A percentile compares a stretch with the other conserved stretches of the same genome.
Conservation (phyloP, 1,140 invertebrate genomes). For the Hirudo medicinalis region DNA sequence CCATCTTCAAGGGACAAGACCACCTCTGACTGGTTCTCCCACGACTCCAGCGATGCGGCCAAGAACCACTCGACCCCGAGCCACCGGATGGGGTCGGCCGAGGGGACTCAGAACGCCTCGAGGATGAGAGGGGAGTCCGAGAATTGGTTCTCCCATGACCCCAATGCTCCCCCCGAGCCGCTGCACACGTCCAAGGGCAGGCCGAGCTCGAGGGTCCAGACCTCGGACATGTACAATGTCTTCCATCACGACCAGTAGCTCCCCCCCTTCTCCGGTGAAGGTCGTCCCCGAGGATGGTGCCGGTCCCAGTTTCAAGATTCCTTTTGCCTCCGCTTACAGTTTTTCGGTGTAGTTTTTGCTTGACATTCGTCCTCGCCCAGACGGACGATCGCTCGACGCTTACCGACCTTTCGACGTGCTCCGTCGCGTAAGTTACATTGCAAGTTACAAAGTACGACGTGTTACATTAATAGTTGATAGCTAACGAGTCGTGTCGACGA, state of each 20-base stretch:
- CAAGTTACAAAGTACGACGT: too few relatives aligned
- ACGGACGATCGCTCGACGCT: too few relatives aligned
- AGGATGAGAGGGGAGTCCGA: slow-evolving; percentile 16
- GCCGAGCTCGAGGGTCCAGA: background rate
- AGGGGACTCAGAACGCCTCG: slow-evolving; percentile 8
- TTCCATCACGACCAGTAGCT: slow-evolving; percentile 6
- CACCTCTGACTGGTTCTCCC: slow-evolving; percentile 9
- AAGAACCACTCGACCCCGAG: background rate
- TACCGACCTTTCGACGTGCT: too few relatives aligned
- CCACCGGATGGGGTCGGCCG: background rate
- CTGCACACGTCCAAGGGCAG: slow-evolving; percentile 13
- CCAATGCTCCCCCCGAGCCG: background rate
- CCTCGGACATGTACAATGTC: background rate
- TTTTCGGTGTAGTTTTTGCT: too few relatives aligned
- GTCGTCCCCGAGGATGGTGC: too few relatives aligned
- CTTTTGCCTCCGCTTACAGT: too few relatives aligned
- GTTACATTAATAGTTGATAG: too few relatives aligned
- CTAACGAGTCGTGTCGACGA: too few relatives aligned
- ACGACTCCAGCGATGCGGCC: background rate
- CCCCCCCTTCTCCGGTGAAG: background rate
- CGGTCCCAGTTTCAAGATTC: too few relatives aligned
- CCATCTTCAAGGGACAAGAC: slow-evolving; percentile 9
- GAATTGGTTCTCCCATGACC: slow-evolving; percentile 15
- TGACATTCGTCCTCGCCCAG: too few relatives aligned
- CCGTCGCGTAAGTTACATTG: too few relatives aligned